Evolutionary conservation across 2,888 invertebrate species (phyloP).

Genomic region (Pristionchus fissidentatus): DNA sequence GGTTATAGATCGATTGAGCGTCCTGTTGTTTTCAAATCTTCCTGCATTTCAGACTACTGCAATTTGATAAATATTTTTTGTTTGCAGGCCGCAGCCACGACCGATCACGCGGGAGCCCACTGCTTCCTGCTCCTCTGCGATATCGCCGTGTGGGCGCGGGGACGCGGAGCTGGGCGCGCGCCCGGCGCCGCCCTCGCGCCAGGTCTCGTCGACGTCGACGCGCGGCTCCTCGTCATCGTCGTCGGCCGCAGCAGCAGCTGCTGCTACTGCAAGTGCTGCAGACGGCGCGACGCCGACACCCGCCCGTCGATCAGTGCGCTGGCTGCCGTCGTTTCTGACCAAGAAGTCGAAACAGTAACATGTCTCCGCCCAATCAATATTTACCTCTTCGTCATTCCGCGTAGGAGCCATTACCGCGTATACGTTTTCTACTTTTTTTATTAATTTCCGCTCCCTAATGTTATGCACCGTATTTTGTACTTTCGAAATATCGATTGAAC

Average conservation of each 20-base stretch:
- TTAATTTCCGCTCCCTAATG: too few relatives aligned
- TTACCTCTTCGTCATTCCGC: too few relatives aligned
- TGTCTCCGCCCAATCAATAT: too few relatives aligned
- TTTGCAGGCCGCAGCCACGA: neutral
- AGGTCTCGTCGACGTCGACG: neutral
- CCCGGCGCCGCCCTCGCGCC: slow-evolving; percentile 7
- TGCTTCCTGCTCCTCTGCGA: neutral
- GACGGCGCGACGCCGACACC: neutral
- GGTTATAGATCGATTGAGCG: neutral
- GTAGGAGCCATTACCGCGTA: too few relatives aligned
- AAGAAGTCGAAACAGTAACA: slow-evolving; percentile 32
- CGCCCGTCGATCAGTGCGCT: neutral
- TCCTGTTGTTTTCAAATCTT: neutral
- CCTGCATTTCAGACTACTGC: too few relatives aligned
- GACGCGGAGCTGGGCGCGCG: neutral
- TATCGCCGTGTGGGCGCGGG: neutral
- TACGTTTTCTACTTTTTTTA: too few relatives aligned
- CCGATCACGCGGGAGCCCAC: neutral
- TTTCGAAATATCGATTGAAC: too few relatives aligned
- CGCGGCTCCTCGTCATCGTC: neutral
- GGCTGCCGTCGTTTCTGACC: slow-evolving; percentile 24
- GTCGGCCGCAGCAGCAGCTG: too few relatives aligned
- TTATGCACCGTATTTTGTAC: too few relatives aligned
- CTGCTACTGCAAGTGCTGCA: too few relatives aligned
- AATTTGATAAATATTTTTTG: neutral